Percentiles rank a stretch among this genome's conserved stretches.
These are phyloP conservation scores for Channa striata DNA, from an alignment of 2,797 vertebrate species.

Conservation along the genomic window DNA sequence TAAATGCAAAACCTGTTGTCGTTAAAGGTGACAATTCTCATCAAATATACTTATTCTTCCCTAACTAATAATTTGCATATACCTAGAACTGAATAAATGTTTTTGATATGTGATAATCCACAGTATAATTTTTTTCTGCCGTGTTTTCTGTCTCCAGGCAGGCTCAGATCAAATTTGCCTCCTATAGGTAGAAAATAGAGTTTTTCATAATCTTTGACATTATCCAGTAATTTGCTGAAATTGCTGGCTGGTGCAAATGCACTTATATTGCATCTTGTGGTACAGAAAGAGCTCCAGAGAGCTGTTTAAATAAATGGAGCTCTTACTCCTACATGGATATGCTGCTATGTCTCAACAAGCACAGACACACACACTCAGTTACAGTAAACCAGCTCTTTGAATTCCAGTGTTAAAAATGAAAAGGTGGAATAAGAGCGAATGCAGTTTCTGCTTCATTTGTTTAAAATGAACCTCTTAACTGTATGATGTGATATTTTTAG, in stretches of 20 bases:
- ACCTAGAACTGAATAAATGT: not conserved
- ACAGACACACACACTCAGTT: conserved; percentile 26
- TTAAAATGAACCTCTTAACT: not conserved
- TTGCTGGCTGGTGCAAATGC: conserved; percentile 34
- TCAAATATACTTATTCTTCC: not conserved
- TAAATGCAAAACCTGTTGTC: not conserved
- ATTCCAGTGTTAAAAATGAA: conserved; percentile 5
- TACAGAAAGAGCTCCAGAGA: conserved; percentile 38
- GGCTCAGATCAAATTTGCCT: conserved; percentile 4
- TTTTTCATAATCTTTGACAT: conserved; percentile 45
- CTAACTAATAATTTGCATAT: not conserved
- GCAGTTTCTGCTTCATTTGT: not conserved
- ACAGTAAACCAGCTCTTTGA: conserved; percentile 5
- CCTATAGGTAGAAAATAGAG: conserved; percentile 13
- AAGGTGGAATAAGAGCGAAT: conserved; percentile 3
- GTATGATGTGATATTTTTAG: not conserved
- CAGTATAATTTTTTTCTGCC: not conserved
- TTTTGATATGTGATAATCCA: not conserved
- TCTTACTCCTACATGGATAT: conserved; percentile 46
- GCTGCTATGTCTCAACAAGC: conserved; percentile 16
- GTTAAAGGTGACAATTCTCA: not conserved
- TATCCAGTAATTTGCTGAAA: conserved; percentile 46
- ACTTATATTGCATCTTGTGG: conserved; percentile 31
- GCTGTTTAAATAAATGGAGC: conserved; percentile 57
- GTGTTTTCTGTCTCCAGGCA: conserved; percentile 13